phyloP scores from a whole-genome alignment of 2,888 invertebrate genomes.

The Hololepta plana region DNA sequence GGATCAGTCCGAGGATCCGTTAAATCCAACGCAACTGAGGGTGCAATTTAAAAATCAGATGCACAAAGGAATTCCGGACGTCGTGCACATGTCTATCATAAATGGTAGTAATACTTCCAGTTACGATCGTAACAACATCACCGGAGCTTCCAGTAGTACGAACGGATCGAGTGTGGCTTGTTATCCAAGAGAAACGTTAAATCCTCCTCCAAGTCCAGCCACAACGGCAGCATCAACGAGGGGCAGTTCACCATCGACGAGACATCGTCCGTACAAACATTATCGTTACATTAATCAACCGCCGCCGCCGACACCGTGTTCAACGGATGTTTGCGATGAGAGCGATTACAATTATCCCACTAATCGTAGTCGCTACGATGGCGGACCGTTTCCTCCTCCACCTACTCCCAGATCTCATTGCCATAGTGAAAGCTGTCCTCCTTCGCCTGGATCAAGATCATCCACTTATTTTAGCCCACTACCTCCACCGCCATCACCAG shows the following conservation, averaged over 20 bases:
- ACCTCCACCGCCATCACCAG: constrained; percentile 77
- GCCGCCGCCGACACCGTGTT: constrained; percentile 88
- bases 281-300: constrained; percentile 55
- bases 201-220: constrained; percentile 84
- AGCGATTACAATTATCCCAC: constrained; percentile 55
- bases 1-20: constrained; percentile 46
- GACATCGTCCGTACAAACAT: constrained; percentile 58
- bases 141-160: constrained; percentile 45
- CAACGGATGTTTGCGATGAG: constrained; percentile 85
- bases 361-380: constrained; percentile 13
- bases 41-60: constrained; percentile 17
- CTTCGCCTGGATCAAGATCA: constrained; percentile 53
- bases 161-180: constrained; percentile 34
- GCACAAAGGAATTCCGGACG: constrained; percentile 25
- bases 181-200: constrained; percentile 72
- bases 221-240: constrained; percentile 43
- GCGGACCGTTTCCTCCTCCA: constrained; percentile 54
- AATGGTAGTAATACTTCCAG: constrained; percentile 44
- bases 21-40: constrained; percentile 33
- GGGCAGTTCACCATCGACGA: constrained; percentile 35
- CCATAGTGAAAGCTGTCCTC: constrained; percentile 52
- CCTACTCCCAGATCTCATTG: constrained; percentile 60
- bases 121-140: constrained; percentile 47
- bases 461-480: constrained; percentile 63
- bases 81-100: constrained; percentile 44